phyloP scores from a whole-genome alignment of 2,888 invertebrate genomes.

The Lacanobia oleracea region DNA sequence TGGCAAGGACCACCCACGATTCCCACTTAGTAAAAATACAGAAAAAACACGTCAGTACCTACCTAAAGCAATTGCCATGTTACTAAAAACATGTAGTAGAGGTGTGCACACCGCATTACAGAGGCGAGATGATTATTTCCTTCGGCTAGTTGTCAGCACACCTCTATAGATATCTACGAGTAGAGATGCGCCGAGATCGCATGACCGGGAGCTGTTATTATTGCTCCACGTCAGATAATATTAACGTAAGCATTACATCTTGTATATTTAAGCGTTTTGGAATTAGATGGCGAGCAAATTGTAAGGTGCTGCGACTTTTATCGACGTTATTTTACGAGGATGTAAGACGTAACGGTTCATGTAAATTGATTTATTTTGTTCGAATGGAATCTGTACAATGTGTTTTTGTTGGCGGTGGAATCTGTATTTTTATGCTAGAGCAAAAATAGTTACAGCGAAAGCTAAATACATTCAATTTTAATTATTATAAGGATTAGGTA shows the following conservation, averaged over 20 bases:
- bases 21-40: background rate
- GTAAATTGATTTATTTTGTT: conserved; percentile 27
- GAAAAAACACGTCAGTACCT: background rate
- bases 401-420: conserved; percentile 3
- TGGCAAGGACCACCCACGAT: background rate
- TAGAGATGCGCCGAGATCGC: conserved; percentile 51
- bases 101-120: conserved; percentile 36
- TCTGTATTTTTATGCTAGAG: background rate
- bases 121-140: conserved; percentile 63
- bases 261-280: conserved; percentile 58
- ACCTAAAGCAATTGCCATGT: conserved; percentile 3
- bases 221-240: conserved; percentile 54
- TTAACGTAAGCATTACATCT: conserved; percentile 56
- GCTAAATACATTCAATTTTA: no score
- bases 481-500: no score
- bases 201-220: conserved; percentile 67
- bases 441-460: no score
- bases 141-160: conserved; percentile 56
- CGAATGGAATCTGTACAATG: background rate
- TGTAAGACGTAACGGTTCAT: conserved; percentile 36
- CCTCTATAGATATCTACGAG: conserved; percentile 14
- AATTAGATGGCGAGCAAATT: conserved; percentile 51
- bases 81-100: conserved; percentile 44
- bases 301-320: conserved; percentile 39
- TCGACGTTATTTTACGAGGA: conserved; percentile 30